Percentiles rank a stretch among this genome's conserved stretches.
These are phyloP conservation scores for Neodiprion lecontei DNA, from an alignment of 1,140 invertebrate genomes.

Conservation along the genomic window DNA sequence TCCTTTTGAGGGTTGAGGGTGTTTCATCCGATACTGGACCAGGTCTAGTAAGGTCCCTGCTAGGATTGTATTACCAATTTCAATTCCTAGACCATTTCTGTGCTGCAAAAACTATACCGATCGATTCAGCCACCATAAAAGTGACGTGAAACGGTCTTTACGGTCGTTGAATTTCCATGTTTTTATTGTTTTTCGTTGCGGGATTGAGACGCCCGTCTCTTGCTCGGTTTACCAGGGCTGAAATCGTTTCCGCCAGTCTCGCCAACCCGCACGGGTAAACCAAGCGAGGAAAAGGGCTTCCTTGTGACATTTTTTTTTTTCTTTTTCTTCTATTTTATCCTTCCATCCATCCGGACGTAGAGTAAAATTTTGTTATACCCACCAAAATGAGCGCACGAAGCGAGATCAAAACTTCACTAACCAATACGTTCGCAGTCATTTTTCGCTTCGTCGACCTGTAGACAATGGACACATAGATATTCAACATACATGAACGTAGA, in stretches of 20 bases:
- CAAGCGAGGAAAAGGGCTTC: not conserved
- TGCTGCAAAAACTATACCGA: not conserved
- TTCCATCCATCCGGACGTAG: not conserved
- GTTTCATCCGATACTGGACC: not conserved
- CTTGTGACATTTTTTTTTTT: not conserved
- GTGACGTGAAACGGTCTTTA: not conserved
- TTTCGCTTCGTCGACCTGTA: no score
- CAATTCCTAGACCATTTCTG: not conserved
- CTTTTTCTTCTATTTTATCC: not conserved
- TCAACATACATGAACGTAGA: no score
- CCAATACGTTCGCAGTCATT: not conserved
- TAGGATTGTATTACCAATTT: not conserved
- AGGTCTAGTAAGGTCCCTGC: not conserved
- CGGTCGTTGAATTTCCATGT: slow-evolving; percentile 4
- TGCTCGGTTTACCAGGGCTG: not conserved
- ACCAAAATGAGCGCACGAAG: not conserved
- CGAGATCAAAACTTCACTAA: not conserved
- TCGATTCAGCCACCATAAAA: not conserved
- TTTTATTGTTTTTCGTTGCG: slow-evolving; percentile 6
- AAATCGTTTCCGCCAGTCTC: not conserved
- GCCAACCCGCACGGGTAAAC: not conserved
- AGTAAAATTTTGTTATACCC: not conserved
- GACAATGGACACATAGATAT: no score
- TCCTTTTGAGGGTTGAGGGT: not conserved
- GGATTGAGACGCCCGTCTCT: not conserved